Evolutionary conservation across 2,113 vertebrate genomes (phyloP).

Genomic region (Prochilodus magdalenae): DNA sequence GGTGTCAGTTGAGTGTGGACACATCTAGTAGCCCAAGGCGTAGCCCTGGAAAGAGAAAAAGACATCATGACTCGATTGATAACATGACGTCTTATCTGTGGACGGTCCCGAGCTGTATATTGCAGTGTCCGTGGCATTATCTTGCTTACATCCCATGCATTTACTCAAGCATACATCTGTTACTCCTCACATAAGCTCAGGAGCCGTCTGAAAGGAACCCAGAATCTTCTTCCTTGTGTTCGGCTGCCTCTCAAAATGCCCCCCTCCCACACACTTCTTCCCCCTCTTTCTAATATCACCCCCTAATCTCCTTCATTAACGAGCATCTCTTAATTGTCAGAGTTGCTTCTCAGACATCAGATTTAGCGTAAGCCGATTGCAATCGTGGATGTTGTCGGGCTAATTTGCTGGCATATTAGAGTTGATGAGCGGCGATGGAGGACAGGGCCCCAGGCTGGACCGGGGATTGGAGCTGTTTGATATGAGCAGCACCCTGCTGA

Average conservation of each 20-base stretch:
- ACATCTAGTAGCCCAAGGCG: background rate
- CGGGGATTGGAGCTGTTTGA: slow-evolving; percentile 56
- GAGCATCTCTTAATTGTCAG: slow-evolving; percentile 69
- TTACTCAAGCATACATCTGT: slow-evolving; percentile 2
- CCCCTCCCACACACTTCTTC: background rate
- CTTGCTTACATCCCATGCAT: background rate
- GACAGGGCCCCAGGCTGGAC: slow-evolving; percentile 50
- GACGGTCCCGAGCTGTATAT: background rate
- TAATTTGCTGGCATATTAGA: slow-evolving; percentile 65
- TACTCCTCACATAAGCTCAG: background rate
- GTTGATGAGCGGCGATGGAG: slow-evolving; percentile 54
- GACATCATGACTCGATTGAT: slow-evolving; percentile 1
- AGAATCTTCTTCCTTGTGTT: slow-evolving; percentile 4
- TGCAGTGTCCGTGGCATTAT: background rate
- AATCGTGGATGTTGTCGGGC: slow-evolving; percentile 58
- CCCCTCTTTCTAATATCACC: slow-evolving; percentile 38
- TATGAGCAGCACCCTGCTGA: slow-evolving; percentile 66
- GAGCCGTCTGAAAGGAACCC: background rate
- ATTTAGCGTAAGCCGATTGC: slow-evolving; percentile 75
- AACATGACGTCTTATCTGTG: background rate
- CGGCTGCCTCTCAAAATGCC: background rate
- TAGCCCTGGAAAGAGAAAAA: background rate
- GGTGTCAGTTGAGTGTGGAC: slow-evolving; percentile 2
- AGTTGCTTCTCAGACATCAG: slow-evolving; percentile 72
- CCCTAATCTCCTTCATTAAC: slow-evolving; percentile 77